Conservation (phyloP, 2,113 vertebrate genomes). For the Nycticorax nycticorax region DNA sequence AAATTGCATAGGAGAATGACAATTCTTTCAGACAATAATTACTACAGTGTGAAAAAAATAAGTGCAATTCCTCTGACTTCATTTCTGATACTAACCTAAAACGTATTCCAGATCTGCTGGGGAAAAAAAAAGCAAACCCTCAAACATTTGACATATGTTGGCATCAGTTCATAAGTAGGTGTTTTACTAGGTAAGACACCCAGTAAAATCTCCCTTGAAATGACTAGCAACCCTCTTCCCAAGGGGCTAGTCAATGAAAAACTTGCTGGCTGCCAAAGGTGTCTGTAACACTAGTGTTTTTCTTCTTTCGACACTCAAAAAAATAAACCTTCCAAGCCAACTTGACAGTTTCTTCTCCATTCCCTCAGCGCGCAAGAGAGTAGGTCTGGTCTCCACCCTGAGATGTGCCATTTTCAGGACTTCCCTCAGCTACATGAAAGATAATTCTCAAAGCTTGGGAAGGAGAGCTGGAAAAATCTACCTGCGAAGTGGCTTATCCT, state of each 20-base stretch:
- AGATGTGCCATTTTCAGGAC: background rate
- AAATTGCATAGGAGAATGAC: background rate
- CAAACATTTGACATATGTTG: background rate
- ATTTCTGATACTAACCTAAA: background rate
- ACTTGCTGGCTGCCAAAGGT: background rate
- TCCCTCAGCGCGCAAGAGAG: background rate
- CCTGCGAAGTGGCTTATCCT: background rate
- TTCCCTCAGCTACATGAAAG: background rate
- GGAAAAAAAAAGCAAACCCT: too few relatives aligned
- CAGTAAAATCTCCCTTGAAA: background rate
- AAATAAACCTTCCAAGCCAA: background rate
- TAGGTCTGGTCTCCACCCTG: background rate
- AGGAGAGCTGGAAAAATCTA: background rate
- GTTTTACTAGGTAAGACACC: background rate
- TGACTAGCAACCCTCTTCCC: background rate
- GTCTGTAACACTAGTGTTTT: background rate
- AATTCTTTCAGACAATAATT: background rate
- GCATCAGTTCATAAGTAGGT: background rate
- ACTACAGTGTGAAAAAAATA: background rate
- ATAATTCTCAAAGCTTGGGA: background rate
- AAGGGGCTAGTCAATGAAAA: background rate
- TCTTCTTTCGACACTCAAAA: background rate
- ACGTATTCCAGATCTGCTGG: background rate
- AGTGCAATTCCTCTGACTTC: background rate
- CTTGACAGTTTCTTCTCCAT: background rate